A percentile compares a stretch with the other conserved stretches of the same genome.
phyloP scores from a whole-genome alignment of 35 echinoderm and acorn worm genomes.

The Patiria miniata region DNA sequence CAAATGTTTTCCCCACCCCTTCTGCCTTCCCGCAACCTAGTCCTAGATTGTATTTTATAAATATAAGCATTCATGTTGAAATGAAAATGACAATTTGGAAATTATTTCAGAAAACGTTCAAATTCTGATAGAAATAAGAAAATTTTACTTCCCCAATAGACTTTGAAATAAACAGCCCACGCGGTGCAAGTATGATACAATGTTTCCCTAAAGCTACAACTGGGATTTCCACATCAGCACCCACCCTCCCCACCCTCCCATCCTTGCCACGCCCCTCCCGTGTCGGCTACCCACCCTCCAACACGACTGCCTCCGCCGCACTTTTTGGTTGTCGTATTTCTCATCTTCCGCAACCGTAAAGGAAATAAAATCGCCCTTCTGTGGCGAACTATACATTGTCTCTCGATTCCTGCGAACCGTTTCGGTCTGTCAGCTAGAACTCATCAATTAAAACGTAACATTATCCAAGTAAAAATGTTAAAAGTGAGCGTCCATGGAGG shows the following conservation, averaged over 20 bases:
- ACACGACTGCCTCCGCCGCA: constrained; percentile 36
- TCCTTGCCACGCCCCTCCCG: not conserved
- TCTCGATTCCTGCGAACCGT: not conserved
- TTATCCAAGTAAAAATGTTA: not conserved
- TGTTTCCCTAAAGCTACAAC: no score
- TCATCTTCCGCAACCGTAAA: constrained; percentile 46
- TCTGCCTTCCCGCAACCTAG: no score
- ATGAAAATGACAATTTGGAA: no score
- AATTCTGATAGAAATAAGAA: no score
- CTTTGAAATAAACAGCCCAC: no score
- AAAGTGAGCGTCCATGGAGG: not conserved
- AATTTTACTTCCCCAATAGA: no score
- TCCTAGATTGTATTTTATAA: no score
- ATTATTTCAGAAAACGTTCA: no score
- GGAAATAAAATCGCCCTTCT: constrained; percentile 40
- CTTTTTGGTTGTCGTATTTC: constrained; percentile 55
- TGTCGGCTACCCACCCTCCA: constrained; percentile 43
- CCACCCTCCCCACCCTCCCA: not conserved
- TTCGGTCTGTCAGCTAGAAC: not conserved
- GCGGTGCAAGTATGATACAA: no score
- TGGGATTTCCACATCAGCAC: not conserved
- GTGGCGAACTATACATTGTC: constrained; percentile 19
- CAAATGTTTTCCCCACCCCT: no score
- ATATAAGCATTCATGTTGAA: no score
- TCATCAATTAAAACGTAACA: not conserved